These are phyloP conservation scores for Agonopterix subpropinquella DNA, from an alignment of 2,888 invertebrate genomes.

Conservation along the genomic window DNA sequence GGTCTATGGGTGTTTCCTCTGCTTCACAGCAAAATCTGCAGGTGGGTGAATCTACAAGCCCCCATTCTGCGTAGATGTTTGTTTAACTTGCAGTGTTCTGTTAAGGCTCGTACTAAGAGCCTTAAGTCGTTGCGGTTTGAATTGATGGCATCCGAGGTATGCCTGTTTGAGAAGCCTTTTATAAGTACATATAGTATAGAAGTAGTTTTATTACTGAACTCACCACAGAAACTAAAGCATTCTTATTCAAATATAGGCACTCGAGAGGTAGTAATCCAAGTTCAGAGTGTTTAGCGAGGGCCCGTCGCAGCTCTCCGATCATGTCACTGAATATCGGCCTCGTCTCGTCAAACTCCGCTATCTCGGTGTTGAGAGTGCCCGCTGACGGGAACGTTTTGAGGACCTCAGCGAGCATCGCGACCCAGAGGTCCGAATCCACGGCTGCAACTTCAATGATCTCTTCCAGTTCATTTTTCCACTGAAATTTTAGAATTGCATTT, in stretches of 20 bases:
- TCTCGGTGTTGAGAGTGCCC: constrained; percentile 92
- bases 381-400: constrained; percentile 94
- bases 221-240: constrained; percentile 91
- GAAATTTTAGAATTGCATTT: constrained; percentile 33
- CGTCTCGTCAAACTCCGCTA: constrained; percentile 91
- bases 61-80: too few species aligned
- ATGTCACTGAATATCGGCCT: constrained; percentile 93
- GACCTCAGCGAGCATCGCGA: constrained; percentile 96
- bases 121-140: too few species aligned
- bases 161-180: too few species aligned
- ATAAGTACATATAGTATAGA: too few species aligned
- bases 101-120: too few species aligned
- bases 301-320: constrained; percentile 87
- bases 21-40: too few species aligned
- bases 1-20: too few species aligned
- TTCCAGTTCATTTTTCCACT: constrained; percentile 96
- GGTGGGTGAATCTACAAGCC: too few species aligned
- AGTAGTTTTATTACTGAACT: too few species aligned
- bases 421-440: constrained; percentile 96
- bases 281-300: constrained; percentile 89
- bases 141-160: too few species aligned
- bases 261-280: constrained; percentile 93
- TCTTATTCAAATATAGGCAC: constrained; percentile 96
- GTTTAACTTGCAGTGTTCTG: too few species aligned
- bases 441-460: constrained; percentile 96